Evolutionary conservation across 2,797 vertebrate genomes (phyloP), one percentile per base, ranked within the genome.

Genomic region (Echeneis naucrates): DNA sequence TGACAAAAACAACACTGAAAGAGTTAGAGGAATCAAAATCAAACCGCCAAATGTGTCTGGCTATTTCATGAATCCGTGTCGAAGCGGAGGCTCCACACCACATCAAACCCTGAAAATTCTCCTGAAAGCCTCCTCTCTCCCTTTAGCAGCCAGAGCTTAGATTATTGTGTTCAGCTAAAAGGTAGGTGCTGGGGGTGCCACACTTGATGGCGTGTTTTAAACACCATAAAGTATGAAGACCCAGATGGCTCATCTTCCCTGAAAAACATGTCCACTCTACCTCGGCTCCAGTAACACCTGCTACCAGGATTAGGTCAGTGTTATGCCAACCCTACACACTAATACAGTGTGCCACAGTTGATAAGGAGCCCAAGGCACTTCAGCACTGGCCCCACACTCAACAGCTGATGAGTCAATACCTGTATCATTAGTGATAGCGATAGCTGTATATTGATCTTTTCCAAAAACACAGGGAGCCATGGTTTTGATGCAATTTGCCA

Each of bases 171-270:
- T 87, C 84, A 37, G 77, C 91, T 90, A 88, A 90, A 88, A 88
- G 86, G 80, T 88, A 88, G 88, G 85, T 84, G 85, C 84, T 83
- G 84, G 75, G 86, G 86, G 88, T 75, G 89, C 87, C 88, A 90
- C 86, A 88, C 87, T 91, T 81, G 81, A 87, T 88, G 90, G 84
- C 78, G 75, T 87, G 81, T 90, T 90, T 90, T 91, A 91, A 91
- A 81, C 70, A 75, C 88, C 88, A 87, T 89, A 89, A 88, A 88
- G 80, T 87, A 89, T 82, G 62, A 80, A 89, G 90, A 91, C 93
- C 88, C 94, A 95, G 93, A 94, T 95, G 95, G 91, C 87, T 91
- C 83, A 81, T 94, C 87, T 75, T 82, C 72, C 63, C 77, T 82
- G 86, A 92, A 92, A 93, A 93, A 87, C 89, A 87, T 70, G 81